These are phyloP conservation scores for Entomyzon cyanotis DNA, from an alignment of 2,113 vertebrate species.

Conservation along the genomic window DNA sequence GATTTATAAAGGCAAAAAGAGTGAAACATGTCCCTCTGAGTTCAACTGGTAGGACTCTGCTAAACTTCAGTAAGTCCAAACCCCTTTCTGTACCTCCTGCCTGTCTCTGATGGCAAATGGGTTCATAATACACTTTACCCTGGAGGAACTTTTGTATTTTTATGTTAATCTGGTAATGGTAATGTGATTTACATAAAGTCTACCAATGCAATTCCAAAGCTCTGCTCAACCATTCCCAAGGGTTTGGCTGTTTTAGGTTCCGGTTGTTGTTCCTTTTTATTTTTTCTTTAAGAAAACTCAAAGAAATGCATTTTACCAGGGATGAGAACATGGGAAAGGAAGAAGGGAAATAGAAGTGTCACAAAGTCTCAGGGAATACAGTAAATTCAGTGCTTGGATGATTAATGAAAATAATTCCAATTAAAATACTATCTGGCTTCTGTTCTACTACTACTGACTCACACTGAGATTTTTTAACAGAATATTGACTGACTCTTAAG, in stretches of 20 bases:
- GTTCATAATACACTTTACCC: background rate
- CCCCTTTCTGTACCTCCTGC: background rate
- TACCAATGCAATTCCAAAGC: background rate
- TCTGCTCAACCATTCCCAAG: background rate
- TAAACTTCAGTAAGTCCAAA: background rate
- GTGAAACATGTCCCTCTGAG: background rate
- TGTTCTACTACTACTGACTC: background rate
- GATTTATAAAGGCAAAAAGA: background rate
- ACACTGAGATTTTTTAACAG: background rate
- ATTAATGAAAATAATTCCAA: background rate
- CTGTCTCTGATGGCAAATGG: background rate
- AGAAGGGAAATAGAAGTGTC: background rate
- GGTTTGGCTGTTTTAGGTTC: background rate
- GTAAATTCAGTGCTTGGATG: background rate
- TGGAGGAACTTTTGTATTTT: background rate
- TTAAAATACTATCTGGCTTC: background rate
- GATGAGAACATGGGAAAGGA: background rate
- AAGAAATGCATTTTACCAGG: background rate
- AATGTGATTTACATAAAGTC: background rate
- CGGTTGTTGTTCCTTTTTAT: accelerated
- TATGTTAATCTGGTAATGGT: background rate
- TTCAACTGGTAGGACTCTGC: background rate
- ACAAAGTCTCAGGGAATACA: background rate
- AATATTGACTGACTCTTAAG: background rate
- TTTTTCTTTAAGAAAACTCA: background rate